These are phyloP conservation scores for Scotopteryx bipunctaria DNA, from an alignment of 2,888 invertebrate species.

Conservation along the genomic window DNA sequence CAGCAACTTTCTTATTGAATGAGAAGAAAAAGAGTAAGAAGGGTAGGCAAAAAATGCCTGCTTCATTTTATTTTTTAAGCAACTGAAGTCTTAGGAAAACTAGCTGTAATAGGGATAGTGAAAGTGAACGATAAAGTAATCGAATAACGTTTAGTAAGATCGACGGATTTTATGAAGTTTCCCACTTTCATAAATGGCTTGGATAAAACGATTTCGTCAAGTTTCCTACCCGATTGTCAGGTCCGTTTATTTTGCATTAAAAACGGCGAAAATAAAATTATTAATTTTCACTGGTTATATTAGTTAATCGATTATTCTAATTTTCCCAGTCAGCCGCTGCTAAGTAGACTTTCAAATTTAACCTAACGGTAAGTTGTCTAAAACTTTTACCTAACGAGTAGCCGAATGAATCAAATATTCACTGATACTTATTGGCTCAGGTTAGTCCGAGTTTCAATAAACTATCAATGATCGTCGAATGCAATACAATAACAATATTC, in stretches of 20 bases:
- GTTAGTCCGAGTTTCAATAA: constrained; percentile 44
- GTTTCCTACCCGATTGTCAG: not conserved
- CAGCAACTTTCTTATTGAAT: too few relatives aligned
- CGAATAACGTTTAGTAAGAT: constrained; percentile 35
- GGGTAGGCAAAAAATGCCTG: not conserved
- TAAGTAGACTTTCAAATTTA: too few relatives aligned
- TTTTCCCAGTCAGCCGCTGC: too few relatives aligned
- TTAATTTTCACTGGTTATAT: too few relatives aligned
- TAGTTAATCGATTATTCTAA: too few relatives aligned
- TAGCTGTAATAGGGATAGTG: constrained; percentile 17
- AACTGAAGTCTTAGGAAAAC: constrained; percentile 1
- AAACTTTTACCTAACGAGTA: not conserved
- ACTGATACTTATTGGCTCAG: constrained; percentile 18
- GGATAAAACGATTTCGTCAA: constrained; percentile 5
- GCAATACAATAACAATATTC: constrained; percentile 64
- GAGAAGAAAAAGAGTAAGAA: too few relatives aligned
- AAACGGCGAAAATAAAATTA: too few relatives aligned
- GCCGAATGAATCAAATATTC: constrained; percentile 1
- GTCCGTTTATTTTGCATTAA: not conserved
- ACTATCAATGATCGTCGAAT: constrained; percentile 55
- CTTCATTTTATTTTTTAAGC: not conserved
- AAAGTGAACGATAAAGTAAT: constrained; percentile 27
- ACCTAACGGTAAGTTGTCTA: too few relatives aligned
- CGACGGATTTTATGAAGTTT: constrained; percentile 40
- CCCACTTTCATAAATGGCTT: constrained; percentile 20